A percentile compares a stretch with the other conserved stretches of the same genome.
Conservation (phyloP, 2,113 vertebrate genomes). For the Carettochelys insculpta region DNA sequence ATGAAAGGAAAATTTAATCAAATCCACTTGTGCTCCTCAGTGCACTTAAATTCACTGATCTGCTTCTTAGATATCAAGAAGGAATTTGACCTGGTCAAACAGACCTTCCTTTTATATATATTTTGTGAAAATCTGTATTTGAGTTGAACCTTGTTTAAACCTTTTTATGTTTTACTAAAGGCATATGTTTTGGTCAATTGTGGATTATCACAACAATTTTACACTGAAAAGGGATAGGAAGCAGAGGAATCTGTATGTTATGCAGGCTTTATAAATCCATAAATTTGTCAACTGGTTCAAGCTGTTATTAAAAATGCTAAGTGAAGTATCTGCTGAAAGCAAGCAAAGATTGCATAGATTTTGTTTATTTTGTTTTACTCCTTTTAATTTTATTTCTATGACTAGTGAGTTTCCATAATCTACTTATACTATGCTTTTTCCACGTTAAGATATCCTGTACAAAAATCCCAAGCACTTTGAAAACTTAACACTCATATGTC, state of each 20-base stretch:
- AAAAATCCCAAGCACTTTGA: not conserved
- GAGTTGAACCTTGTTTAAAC: not conserved
- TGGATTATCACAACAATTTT: not conserved
- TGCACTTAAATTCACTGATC: slow-evolving; percentile 22
- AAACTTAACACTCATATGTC: slow-evolving; percentile 38
- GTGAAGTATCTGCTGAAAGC: not conserved
- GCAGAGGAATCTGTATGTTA: not conserved
- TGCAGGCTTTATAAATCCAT: not conserved
- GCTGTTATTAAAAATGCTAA: not conserved
- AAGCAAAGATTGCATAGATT: not conserved
- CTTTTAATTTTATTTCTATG: not conserved
- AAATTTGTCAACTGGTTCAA: not conserved
- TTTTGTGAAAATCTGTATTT: not conserved
- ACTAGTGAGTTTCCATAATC: not conserved
- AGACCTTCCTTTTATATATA: not conserved
- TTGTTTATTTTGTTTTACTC: not conserved
- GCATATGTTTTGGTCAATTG: not conserved
- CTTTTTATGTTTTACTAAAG: not conserved
- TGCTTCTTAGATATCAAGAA: slow-evolving; percentile 16
- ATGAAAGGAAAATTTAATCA: slow-evolving; percentile 63
- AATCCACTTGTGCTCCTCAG: slow-evolving; percentile 17
- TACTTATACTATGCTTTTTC: not conserved
- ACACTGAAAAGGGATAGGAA: not conserved
- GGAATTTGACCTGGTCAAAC: not conserved
- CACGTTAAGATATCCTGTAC: not conserved